A percentile compares a stretch with the other conserved stretches of the same genome.
These are phyloP conservation scores for Istiophorus platypterus DNA, from an alignment of 2,113 vertebrate genomes.

Conservation along the genomic window DNA sequence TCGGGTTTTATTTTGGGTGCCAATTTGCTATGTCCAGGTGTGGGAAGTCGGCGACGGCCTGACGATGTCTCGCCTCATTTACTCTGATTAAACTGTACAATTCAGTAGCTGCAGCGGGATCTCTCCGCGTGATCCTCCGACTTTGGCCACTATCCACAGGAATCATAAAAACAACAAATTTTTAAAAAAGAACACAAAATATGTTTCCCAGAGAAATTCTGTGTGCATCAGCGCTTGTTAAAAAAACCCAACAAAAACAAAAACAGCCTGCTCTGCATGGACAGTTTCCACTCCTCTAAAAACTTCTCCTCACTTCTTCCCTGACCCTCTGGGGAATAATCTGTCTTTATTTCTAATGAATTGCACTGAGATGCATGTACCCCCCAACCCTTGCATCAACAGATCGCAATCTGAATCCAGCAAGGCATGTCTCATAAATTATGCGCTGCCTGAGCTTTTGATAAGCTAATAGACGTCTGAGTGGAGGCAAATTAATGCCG, in stretches of 20 bases:
- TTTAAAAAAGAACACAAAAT: not conserved
- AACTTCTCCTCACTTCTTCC: slow-evolving; percentile 22
- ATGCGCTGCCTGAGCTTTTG: slow-evolving; percentile 62
- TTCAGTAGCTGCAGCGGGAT: slow-evolving; percentile 41
- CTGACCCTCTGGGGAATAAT: slow-evolving; percentile 42
- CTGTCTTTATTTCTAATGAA: slow-evolving; percentile 45
- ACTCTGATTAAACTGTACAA: slow-evolving; percentile 20
- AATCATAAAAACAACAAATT: not conserved
- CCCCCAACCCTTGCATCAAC: slow-evolving; percentile 42
- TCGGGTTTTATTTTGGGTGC: too few relatives aligned
- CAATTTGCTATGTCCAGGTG: too few relatives aligned
- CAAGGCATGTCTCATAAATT: slow-evolving; percentile 62
- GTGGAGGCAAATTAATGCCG: slow-evolving; percentile 62
- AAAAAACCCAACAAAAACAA: too few relatives aligned
- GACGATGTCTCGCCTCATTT: too few relatives aligned
- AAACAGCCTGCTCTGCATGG: not conserved
- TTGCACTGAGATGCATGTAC: slow-evolving; percentile 25
- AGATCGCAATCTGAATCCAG: slow-evolving; percentile 56
- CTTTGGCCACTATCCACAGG: slow-evolving; percentile 24
- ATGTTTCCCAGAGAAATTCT: not conserved
- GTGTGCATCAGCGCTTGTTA: not conserved
- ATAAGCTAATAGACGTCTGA: slow-evolving; percentile 69
- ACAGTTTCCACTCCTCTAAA: not conserved
- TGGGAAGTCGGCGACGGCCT: too few relatives aligned
- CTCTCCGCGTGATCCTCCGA: not conserved